A percentile compares a stretch with the other conserved stretches of the same genome.
Evolutionary conservation across 2,888 invertebrate genomes (phyloP).

Genomic region (Euplagia quadripunctaria): DNA sequence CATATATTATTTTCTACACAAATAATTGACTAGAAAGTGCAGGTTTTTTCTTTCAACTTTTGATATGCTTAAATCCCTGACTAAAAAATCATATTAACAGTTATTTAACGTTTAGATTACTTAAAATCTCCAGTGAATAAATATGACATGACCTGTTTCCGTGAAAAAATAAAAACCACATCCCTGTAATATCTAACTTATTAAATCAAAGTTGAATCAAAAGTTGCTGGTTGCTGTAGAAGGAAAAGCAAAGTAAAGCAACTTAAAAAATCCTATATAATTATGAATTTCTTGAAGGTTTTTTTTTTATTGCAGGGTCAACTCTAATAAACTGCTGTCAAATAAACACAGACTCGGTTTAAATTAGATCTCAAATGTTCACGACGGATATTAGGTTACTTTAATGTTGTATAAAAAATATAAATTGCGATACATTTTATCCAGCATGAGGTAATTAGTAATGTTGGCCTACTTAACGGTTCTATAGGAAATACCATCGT

Average conservation of each 20-base stretch:
- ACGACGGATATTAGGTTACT: conserved; percentile 5
- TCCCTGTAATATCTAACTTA: background rate
- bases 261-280: background rate
- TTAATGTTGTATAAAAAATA: background rate
- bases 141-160: background rate
- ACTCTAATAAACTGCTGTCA: conserved; percentile 19
- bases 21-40: too few relatives aligned
- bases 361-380: conserved; percentile 8
- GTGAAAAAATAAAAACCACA: conserved; percentile 27
- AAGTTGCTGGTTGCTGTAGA: conserved; percentile 44
- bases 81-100: too few relatives aligned
- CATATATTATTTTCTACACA: too few relatives aligned
- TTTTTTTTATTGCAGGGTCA: conserved; percentile 17
- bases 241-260: conserved; percentile 30
- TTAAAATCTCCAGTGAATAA: too few relatives aligned
- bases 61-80: too few relatives aligned
- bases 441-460: background rate
- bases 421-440: background rate
- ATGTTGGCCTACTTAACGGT: background rate
- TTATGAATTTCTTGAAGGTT: background rate
- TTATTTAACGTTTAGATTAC: too few relatives aligned
- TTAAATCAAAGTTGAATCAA: conserved; percentile 34
- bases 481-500: background rate
- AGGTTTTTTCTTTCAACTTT: too few relatives aligned
- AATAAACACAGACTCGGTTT: conserved; percentile 14